Conservation (phyloP, 2,888 invertebrate species). For the Marronus borbonicus region DNA sequence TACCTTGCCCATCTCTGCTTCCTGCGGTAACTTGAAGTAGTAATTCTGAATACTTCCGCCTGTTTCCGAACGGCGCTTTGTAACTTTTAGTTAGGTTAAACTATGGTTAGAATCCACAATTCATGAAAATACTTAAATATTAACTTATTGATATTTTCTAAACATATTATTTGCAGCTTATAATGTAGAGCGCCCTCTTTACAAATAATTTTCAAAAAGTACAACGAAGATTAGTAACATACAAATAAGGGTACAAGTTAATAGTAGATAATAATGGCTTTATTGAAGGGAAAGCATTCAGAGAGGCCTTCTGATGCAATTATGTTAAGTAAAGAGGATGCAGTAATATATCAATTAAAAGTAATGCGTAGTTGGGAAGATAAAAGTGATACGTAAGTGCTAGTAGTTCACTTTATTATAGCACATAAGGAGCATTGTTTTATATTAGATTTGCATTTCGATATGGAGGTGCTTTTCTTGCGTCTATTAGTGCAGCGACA, state of each 20-base stretch:
- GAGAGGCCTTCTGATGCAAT: slow-evolving; percentile 78
- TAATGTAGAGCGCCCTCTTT: too few species aligned
- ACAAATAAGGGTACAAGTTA: too few species aligned
- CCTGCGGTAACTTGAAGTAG: too few species aligned
- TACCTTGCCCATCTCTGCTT: too few species aligned
- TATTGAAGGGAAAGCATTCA: slow-evolving; percentile 69
- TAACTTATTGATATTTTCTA: background rate
- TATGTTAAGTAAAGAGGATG: slow-evolving; percentile 73
- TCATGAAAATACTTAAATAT: background rate
- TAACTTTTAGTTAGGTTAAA: too few species aligned
- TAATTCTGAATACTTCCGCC: too few species aligned
- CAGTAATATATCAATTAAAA: slow-evolving; percentile 75
- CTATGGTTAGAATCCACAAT: too few species aligned
- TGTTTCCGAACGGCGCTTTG: too few species aligned
- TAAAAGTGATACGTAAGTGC: slow-evolving; percentile 75
- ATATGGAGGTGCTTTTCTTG: slow-evolving; percentile 73
- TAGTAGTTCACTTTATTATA: slow-evolving; percentile 23
- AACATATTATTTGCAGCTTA: background rate
- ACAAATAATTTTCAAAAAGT: too few species aligned
- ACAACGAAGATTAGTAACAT: too few species aligned
- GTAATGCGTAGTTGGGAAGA: slow-evolving; percentile 76
- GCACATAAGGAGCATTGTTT: background rate
- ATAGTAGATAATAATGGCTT: slow-evolving; percentile 71
- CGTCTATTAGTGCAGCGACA: slow-evolving; percentile 71
- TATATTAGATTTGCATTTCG: slow-evolving; percentile 72